Conservation (phyloP, 2,113 vertebrate species). For the Vanacampus margaritifer region DNA sequence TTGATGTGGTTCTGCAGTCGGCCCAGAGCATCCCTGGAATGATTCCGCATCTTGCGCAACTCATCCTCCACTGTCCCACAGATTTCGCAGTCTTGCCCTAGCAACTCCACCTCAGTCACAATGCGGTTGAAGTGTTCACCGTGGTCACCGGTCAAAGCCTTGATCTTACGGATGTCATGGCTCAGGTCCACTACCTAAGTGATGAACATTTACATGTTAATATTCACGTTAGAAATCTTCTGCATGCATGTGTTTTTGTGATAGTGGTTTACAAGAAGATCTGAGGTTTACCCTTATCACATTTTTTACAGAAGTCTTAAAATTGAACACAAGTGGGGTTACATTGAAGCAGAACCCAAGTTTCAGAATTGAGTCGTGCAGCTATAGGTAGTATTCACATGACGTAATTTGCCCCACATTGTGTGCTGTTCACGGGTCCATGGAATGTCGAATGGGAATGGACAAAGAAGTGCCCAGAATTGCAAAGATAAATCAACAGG, state of each 20-base stretch:
- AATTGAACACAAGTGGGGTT: neutral
- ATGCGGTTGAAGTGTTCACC: constrained; percentile 71
- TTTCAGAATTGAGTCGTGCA: no score
- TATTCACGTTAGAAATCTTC: neutral
- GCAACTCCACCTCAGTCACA: constrained; percentile 60
- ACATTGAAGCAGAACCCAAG: neutral
- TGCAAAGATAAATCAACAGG: no score
- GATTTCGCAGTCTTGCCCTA: constrained; percentile 66
- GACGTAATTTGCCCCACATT: no score
- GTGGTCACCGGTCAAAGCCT: constrained; percentile 61
- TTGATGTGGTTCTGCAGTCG: constrained; percentile 68
- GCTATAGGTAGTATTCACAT: no score
- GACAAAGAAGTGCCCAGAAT: no score
- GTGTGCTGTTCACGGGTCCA: no score
- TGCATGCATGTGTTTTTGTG: neutral
- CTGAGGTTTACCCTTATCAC: neutral
- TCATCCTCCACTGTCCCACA: constrained; percentile 68
- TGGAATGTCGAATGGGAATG: no score
- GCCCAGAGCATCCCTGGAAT: constrained; percentile 71
- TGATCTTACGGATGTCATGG: constrained; percentile 65
- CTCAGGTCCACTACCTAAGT: constrained; percentile 72
- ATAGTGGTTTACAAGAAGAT: neutral
- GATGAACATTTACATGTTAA: neutral
- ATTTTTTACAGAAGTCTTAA: neutral
- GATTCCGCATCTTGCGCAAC: constrained; percentile 69